Conservation (phyloP, 2,888 invertebrate species). For the Melitaea athalia region DNA sequence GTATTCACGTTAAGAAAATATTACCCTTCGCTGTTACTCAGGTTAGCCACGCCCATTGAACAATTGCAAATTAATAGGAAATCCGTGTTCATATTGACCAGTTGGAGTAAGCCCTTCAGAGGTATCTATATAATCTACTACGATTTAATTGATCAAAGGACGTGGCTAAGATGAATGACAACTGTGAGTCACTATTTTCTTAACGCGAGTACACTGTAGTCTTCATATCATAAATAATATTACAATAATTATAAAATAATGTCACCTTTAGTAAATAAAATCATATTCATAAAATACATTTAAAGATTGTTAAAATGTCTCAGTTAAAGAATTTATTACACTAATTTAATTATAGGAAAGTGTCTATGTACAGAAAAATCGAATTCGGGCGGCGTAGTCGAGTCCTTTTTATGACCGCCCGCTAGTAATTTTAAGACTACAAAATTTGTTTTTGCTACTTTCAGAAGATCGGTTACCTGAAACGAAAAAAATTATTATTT, state of each 20-base stretch:
- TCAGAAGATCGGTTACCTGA: conserved; percentile 90
- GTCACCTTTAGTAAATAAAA: not conserved
- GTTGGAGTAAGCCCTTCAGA: too few relatives aligned
- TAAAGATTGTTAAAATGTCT: not conserved
- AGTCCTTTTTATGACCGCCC: conserved; percentile 95
- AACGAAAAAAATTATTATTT: conserved; percentile 4
- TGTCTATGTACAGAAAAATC: conserved; percentile 94
- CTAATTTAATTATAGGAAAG: conserved; percentile 93
- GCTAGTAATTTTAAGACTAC: conserved; percentile 96
- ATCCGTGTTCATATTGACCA: too few relatives aligned
- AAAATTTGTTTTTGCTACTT: conserved; percentile 97
- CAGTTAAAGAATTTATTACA: conserved; percentile 48
- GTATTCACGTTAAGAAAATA: too few relatives aligned
- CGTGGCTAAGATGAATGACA: too few relatives aligned
- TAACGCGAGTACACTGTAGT: not conserved
- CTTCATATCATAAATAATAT: not conserved
- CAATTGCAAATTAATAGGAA: too few relatives aligned
- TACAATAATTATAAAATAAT: not conserved
- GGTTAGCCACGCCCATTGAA: too few relatives aligned
- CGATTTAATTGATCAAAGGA: too few relatives aligned
- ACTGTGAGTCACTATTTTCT: too few relatives aligned
- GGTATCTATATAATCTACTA: too few relatives aligned
- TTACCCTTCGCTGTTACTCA: too few relatives aligned
- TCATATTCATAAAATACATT: not conserved
- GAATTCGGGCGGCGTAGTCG: conserved; percentile 92